Base-by-base conservation (phyloP, 1,140 invertebrate species). In the Venustaconcha ellipsiformis region DNA sequence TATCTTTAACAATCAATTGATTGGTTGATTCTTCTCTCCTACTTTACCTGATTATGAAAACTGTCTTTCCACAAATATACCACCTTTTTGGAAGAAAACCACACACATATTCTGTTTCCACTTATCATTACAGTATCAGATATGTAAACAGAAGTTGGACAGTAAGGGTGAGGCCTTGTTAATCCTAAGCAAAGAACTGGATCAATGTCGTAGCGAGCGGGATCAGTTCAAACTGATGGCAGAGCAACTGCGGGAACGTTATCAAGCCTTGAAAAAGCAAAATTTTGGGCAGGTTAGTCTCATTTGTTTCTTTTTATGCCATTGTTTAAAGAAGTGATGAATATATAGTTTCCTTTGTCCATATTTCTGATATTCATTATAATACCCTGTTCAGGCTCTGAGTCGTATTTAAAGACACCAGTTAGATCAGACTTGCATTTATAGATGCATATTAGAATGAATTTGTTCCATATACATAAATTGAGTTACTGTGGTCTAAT, bases 211-310 rank as follows among this genome's bases (percentile, higher is more conserved):
- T 76, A 93, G 92, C 75, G 94, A 96, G 84, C 89, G 94, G 65
- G 95, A 96, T 88, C 94, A 95, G 84, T 96, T 94, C 82, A 95
- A 95, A 88, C 85, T 95, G 26, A 93, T 96, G 92, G 94, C 94
- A 5, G 95, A 96, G 86, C 94, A 96, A 78, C 89, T 95, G 26
- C 92, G 94, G 82, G 91, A 93, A 74, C 91, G 93, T 65, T 94
- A 93, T 73, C 89, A 87, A 72, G 83, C 82, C 55, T 67, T 90
- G 55, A 91, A 90, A 72, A 82, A 85, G 78, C 86, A 88, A 67
- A 70, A 90, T 15, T 84, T 87, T 77, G 88, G 87, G 69, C 75
- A 85, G 83, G 86, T 89, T 75, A 78, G 79, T 75, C n/a, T 26
- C 15, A 66, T 30, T 55, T 56, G 12, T 57, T 56, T 65, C 58